These are phyloP conservation scores for Masticophis lateralis DNA, from an alignment of 2,797 vertebrate species.

Conservation along the genomic window DNA sequence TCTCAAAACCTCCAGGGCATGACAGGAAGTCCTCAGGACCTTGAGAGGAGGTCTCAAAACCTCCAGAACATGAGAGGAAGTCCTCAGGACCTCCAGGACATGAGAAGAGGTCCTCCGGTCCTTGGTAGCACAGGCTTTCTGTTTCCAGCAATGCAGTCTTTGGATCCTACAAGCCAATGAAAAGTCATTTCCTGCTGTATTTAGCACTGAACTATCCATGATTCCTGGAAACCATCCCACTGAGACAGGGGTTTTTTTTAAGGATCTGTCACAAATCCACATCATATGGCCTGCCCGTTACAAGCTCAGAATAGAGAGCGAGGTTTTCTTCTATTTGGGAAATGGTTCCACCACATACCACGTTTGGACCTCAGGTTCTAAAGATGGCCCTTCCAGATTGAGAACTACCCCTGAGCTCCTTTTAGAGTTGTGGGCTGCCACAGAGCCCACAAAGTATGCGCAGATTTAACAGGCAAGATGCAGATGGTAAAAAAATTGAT, in stretches of 20 bases:
- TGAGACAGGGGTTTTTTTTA: constrained; percentile 7
- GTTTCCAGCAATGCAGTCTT: background rate
- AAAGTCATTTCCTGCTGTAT: constrained; percentile 10
- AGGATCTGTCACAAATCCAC: constrained; percentile 54
- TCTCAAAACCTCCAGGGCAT: background rate
- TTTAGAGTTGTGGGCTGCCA: constrained; percentile 52
- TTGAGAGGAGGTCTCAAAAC: background rate
- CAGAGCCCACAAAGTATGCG: constrained; percentile 48
- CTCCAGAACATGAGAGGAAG: too few relatives aligned
- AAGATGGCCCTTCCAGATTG: constrained; percentile 40
- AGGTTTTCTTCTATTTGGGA: constrained; percentile 38
- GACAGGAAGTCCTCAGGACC: background rate
- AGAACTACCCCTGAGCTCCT: constrained; percentile 40
- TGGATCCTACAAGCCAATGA: background rate
- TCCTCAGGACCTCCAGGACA: too few relatives aligned
- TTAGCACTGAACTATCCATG: constrained; percentile 43
- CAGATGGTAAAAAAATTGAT: constrained; percentile 36
- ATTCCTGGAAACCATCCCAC: constrained; percentile 56
- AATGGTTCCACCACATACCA: constrained; percentile 36
- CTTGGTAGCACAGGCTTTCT: background rate
- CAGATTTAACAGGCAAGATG: constrained; percentile 61
- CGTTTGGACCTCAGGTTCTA: constrained; percentile 33
- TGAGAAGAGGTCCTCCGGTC: background rate
- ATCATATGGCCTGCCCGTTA: constrained; percentile 44
- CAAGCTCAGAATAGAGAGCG: constrained; percentile 35